These are phyloP conservation scores for Takifugu rubripes DNA, from an alignment of 2,797 vertebrate species.

Conservation along the genomic window DNA sequence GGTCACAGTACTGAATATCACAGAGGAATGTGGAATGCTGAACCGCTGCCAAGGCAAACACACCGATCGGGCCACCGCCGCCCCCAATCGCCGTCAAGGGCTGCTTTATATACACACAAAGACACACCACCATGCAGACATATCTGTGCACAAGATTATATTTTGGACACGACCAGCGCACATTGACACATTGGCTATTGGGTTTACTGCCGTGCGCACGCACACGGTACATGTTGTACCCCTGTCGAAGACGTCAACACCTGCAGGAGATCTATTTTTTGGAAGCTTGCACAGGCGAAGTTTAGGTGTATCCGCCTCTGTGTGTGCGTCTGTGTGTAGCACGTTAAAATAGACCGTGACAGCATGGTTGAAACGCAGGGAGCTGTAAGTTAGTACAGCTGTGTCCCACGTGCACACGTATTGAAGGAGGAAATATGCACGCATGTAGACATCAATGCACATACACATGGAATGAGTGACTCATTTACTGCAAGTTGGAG, in stretches of 20 bases:
- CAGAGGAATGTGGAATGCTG: conserved; percentile 83
- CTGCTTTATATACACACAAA: conserved; percentile 60
- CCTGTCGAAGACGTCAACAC: conserved; percentile 51
- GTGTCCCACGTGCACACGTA: conserved; percentile 31
- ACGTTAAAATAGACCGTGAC: conserved; percentile 51
- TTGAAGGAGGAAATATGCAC: conserved; percentile 26
- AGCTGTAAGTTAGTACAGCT: conserved; percentile 69
- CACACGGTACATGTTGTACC: conserved; percentile 4
- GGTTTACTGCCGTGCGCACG: conserved; percentile 6
- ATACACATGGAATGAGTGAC: conserved; percentile 43
- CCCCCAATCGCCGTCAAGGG: conserved; percentile 72
- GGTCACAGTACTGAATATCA: conserved; percentile 82
- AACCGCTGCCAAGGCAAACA: conserved; percentile 79
- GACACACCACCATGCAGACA: conserved; percentile 50
- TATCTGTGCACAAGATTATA: conserved; percentile 39
- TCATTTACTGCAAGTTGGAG: conserved; percentile 63
- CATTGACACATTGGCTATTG: neutral
- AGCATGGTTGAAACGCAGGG: conserved; percentile 57
- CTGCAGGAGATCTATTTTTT: conserved; percentile 39
- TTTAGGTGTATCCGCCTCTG: conserved; percentile 16
- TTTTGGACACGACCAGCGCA: conserved; percentile 18
- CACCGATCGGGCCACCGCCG: conserved; percentile 63
- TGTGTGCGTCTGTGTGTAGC: conserved; percentile 20
- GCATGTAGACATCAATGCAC: conserved; percentile 37
- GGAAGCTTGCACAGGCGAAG: conserved; percentile 18